These are phyloP conservation scores for Echeneis naucrates DNA, from an alignment of 2,797 vertebrate genomes.

Conservation along the genomic window DNA sequence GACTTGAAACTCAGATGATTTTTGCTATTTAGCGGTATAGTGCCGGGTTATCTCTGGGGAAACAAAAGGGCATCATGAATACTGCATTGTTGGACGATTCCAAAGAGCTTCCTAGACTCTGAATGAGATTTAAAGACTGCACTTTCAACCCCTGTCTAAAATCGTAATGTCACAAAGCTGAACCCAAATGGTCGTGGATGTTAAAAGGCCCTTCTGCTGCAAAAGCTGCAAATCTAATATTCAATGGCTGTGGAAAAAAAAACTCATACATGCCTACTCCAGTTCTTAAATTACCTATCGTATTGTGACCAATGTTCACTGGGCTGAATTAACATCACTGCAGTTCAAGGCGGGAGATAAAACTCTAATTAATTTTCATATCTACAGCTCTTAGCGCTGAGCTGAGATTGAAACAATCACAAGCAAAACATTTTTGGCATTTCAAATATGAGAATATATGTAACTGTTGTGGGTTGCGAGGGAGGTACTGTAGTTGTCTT, in stretches of 20 bases:
- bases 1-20: constrained; percentile 57
- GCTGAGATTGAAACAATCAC: constrained; percentile 42
- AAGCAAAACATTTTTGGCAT: constrained; percentile 40
- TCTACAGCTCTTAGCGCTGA: constrained; percentile 48
- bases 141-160: constrained; percentile 40
- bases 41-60: constrained; percentile 40
- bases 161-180: constrained; percentile 19
- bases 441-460: constrained; percentile 10
- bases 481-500: neutral
- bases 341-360: constrained; percentile 64
- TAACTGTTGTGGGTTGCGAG: neutral
- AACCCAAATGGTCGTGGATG: neutral
- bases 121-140: constrained; percentile 30
- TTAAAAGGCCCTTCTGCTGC: constrained; percentile 5
- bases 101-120: constrained; percentile 47
- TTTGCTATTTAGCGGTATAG: constrained; percentile 53
- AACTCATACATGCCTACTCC: constrained; percentile 11
- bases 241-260: constrained; percentile 33
- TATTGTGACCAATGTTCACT: constrained; percentile 30
- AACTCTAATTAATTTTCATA: constrained; percentile 72
- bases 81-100: constrained; percentile 63
- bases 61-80: constrained; percentile 71
- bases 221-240: constrained; percentile 14
- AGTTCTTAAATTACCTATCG: constrained; percentile 19
- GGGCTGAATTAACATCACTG: constrained; percentile 37